Conservation (phyloP, 2,888 invertebrate species). For the Acronicta leporina region DNA sequence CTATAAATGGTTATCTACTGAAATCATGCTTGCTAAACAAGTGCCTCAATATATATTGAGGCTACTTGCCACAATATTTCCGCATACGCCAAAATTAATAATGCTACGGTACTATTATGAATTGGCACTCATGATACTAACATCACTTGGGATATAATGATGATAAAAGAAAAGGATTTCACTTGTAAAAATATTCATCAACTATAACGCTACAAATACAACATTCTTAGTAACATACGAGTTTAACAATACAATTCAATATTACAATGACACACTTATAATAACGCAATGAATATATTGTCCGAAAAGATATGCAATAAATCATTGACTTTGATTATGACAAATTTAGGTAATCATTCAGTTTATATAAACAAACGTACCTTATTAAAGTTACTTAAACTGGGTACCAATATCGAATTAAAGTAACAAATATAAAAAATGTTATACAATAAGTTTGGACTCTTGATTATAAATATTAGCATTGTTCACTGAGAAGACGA, state of each 20-base stretch:
- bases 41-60: conserved; percentile 12
- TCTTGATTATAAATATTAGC: conserved; percentile 70
- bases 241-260: conserved; percentile 47
- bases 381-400: conserved; percentile 64
- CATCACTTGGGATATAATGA: conserved; percentile 43
- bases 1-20: conserved; percentile 24
- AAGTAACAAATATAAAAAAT: conserved; percentile 71
- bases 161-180: conserved; percentile 41
- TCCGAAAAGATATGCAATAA: conserved; percentile 72
- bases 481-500: conserved; percentile 59
- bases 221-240: conserved; percentile 53
- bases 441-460: conserved; percentile 76
- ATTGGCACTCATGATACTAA: conserved; percentile 73
- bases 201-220: conserved; percentile 59
- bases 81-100: conserved; percentile 32
- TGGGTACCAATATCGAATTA: conserved; percentile 66
- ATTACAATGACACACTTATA: conserved; percentile 52
- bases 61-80: conserved; percentile 36
- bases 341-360: conserved; percentile 44
- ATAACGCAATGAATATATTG: conserved; percentile 67
- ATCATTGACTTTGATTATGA: conserved; percentile 67
- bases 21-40: conserved; percentile 45
- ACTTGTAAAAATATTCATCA: conserved; percentile 52
- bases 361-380: conserved; percentile 58
- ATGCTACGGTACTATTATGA: conserved; percentile 54